These are phyloP conservation scores for Rhingia campestris DNA, from an alignment of 2,888 invertebrate genomes.

Conservation along the genomic window DNA sequence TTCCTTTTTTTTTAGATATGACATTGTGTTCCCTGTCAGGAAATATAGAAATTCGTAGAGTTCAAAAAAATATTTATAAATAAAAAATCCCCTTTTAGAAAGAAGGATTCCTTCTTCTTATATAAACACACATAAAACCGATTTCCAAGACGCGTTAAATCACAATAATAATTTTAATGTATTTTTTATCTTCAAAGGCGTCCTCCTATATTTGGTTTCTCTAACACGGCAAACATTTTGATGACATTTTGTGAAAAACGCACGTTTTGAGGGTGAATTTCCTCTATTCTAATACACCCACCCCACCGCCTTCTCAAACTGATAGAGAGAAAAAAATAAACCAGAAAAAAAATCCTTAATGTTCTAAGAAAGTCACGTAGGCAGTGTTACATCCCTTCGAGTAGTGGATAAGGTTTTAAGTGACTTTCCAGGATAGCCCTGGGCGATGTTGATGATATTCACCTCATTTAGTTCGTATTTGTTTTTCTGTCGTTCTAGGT, in stretches of 20 bases:
- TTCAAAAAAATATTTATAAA: not conserved
- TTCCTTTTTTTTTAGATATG: constrained; percentile 11
- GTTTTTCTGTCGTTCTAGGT: constrained; percentile 23
- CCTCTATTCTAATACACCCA: constrained; percentile 35
- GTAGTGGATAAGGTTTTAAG: constrained; percentile 45
- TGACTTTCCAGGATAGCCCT: constrained; percentile 24
- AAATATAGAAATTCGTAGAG: constrained; percentile 27
- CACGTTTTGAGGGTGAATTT: constrained; percentile 16
- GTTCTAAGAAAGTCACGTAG: constrained; percentile 63
- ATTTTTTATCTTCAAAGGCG: too few relatives aligned
- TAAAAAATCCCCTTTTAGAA: constrained; percentile 26
- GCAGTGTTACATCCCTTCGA: constrained; percentile 41
- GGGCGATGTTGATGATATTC: constrained; percentile 5
- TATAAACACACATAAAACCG: not conserved
- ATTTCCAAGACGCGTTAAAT: constrained; percentile 33
- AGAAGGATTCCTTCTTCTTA: not conserved
- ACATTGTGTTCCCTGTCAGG: constrained; percentile 32
- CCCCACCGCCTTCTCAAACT: constrained; percentile 11
- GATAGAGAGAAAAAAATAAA: not conserved
- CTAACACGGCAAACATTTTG: not conserved
- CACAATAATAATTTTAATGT: too few relatives aligned
- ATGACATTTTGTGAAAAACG: not conserved
- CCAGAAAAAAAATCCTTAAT: constrained; percentile 49
- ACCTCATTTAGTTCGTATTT: constrained; percentile 1
- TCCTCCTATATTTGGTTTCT: constrained; percentile 9